Base-by-base conservation (phyloP, 2,113 vertebrate species). In the Equus quagga region DNA sequence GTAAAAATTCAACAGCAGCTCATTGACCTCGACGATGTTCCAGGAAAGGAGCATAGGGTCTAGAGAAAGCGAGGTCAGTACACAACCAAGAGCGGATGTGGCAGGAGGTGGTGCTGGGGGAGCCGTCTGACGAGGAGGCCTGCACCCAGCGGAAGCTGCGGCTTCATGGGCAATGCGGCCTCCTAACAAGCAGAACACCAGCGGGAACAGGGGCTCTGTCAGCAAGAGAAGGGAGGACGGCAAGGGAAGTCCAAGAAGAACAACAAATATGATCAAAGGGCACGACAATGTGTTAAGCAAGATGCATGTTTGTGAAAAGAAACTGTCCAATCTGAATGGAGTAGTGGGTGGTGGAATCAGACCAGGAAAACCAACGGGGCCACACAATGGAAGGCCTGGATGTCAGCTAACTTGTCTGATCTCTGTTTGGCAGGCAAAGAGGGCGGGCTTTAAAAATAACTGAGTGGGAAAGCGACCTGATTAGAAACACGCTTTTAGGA, bases 301-400 rank as follows among this genome's bases (percentile, higher is more conserved):
- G 65, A 75, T 15, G 24, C 41, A 6, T 1, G 12, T 17, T 0
- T 67, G 3, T 36, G 60, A 9, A 31, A 41, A 41, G 19, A 49
- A 44, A 6, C 0, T 4, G 7, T 5, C 67, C 0, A 1, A 4
- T 18, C 23, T 79, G 62, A 24, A 69, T 72, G 62, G 49, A 33
- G 36, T 3, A 15, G 41, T 28, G 81, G 24, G 36, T 10, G 12
- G 14, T 2, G 3, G 18, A 12, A 0, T 0, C 0, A 23, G 44
- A 58, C 21, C 3, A 1, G 23, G 46, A 33, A 7, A 5, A 67
- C 6, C 6, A 5, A 46, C 4, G 6, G 7, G 15, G 60, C 72
- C 24, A 1, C 0, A 9, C 23, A 5, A 3, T 3, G 18, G n/a
- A n/a, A 3, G 33, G 64, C 46, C 0, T 2, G 13, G 36, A 8